Evolutionary conservation across 2,113 vertebrate genomes (phyloP).

Genomic region (Callopanchax toddi): DNA sequence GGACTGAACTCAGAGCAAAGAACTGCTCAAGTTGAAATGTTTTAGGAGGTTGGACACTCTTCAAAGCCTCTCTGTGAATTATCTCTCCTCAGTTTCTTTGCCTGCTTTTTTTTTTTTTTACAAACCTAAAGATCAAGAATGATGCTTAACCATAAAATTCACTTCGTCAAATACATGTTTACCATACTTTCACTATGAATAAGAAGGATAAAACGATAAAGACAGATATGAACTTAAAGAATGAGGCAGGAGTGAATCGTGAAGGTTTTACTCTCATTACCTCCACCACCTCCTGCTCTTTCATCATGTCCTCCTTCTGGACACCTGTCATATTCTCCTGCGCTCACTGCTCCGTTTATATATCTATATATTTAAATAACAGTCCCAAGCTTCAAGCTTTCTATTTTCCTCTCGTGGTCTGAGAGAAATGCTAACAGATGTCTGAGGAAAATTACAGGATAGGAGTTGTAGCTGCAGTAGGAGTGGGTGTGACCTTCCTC

Average conservation of each 20-base stretch:
- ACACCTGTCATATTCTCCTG: slow-evolving; percentile 53
- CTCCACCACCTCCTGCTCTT: too few species aligned
- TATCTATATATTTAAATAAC: slow-evolving; percentile 77
- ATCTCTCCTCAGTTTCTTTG: too few species aligned
- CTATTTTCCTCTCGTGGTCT: slow-evolving; percentile 74
- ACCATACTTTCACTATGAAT: too few species aligned
- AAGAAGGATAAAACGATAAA: too few species aligned
- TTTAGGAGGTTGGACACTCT: too few species aligned
- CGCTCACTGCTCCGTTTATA: slow-evolving; percentile 70
- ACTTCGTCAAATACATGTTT: too few species aligned
- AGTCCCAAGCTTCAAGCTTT: slow-evolving; percentile 73
- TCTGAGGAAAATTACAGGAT: slow-evolving; percentile 65
- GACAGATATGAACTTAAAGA: too few species aligned
- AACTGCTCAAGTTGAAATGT: background rate
- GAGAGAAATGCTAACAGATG: slow-evolving; percentile 78
- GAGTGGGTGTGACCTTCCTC: slow-evolving; percentile 18
- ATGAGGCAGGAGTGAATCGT: too few species aligned
- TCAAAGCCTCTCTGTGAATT: background rate
- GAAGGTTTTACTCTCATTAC: too few species aligned
- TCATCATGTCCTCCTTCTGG: background rate
- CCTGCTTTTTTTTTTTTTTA: too few species aligned
- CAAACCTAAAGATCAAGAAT: too few species aligned
- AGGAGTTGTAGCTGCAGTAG: background rate
- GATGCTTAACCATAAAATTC: too few species aligned
- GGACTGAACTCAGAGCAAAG: background rate